phyloP scores from a whole-genome alignment of 1,140 invertebrate genomes.

The Sinella curviseta region DNA sequence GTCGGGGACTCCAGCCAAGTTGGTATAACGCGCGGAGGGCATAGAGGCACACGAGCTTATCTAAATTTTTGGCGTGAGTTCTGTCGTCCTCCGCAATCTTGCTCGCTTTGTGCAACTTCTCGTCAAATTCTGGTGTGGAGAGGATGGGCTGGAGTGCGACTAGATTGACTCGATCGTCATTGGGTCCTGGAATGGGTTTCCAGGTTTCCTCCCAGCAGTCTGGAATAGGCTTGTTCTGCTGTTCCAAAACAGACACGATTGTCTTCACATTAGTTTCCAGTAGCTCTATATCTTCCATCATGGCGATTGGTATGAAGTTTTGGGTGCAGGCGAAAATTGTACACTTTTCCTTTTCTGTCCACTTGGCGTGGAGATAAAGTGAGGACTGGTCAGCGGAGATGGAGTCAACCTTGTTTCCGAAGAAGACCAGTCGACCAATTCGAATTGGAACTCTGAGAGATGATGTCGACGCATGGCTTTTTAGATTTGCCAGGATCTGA shows the following conservation, averaged over 20 bases:
- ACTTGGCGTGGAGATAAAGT: background rate
- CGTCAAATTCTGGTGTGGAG: background rate
- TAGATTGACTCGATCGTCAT: background rate
- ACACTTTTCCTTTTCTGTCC: background rate
- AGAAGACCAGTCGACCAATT: no score
- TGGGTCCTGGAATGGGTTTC: background rate
- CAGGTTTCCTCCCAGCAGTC: conserved; percentile 9
- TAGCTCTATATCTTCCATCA: background rate
- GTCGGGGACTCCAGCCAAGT: background rate
- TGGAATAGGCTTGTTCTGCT: background rate
- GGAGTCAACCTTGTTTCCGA: no score
- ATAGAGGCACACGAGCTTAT: background rate
- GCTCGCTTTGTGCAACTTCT: background rate
- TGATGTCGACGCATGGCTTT: no score
- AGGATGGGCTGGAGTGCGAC: background rate
- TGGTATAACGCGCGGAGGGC: background rate
- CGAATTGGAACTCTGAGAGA: no score
- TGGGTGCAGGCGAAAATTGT: background rate
- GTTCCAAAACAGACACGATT: background rate
- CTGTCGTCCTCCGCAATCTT: no score
- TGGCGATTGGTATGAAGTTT: background rate
- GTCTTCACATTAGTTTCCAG: background rate
- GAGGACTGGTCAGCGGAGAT: no score
- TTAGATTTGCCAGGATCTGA: background rate
- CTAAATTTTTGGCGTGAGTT: background rate